Base-by-base conservation (phyloP, 2,113 vertebrate genomes). In the Megaceryle torquata region DNA sequence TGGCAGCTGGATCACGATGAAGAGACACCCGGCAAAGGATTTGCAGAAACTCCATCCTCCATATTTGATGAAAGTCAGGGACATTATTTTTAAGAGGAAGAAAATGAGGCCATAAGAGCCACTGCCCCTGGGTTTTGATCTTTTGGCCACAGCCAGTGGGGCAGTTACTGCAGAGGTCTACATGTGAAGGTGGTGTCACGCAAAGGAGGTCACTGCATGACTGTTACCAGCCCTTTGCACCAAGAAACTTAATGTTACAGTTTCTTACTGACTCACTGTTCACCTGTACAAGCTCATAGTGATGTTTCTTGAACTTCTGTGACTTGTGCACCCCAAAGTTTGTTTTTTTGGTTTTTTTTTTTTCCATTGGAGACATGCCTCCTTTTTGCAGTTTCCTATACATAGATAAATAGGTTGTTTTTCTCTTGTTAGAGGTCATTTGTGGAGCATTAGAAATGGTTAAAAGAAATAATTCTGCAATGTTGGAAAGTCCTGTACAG, bases 181-280 rank as follows among this genome's bases (percentile, higher is more conserved):
- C 17, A 37, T 1, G 5, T 70, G 72, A 44, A 54, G 22, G 18
- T 39, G 59, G 50, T 56, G 59, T 22, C 81, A 26, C 16, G 7
- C 1, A 6, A 33, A 39, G 48, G 2, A 4, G 19, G 6, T 41
- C 43, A 3, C 56, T 8, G 63, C 41, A 6, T 0, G 19, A 25
- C 3, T 4, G 13, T 31, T 53, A 11, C 15, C 24, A 28, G 37
- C 31, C 26, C 33, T 53, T 69, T 65, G 22, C 29, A 4, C 9
- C 0, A 1, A 15, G 41, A 43, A 35, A 6, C 33, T 79, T 29
- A 7, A 22, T 2, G 6, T 43, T 3, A 5, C 25, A 5, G 1
- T 1, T 35, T 65, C 69, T 1, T 1, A 8, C 21, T 26, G 56
- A 29, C 25, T 31, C 8, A 1, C 8, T 46, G 41, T 5, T 13